Base-by-base conservation (phyloP, 2,113 vertebrate genomes). In the Podarcis raffonei region DNA sequence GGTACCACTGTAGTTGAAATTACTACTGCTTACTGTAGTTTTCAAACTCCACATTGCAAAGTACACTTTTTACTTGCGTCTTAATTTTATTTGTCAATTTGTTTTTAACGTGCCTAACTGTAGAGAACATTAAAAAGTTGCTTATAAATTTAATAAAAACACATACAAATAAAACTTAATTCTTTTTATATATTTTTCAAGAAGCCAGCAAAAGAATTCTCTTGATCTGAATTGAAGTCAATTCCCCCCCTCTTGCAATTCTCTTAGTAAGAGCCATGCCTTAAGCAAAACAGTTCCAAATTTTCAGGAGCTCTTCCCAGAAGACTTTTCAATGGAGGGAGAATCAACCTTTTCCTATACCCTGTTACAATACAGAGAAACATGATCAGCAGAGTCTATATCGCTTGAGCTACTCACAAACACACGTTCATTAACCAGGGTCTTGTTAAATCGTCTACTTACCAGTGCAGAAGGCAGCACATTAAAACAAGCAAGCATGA, bases 81-180 rank as follows among this genome's bases (percentile, higher is more conserved):
- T 1, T 68, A 35, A 48, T 84, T 87, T 83, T 1, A 77, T 79
- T 59, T 3, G 85, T 2, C 37, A 84, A 59, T 57, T 23, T 15
- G 18, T 69, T 81, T 79, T 91, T 85, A 89, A 90, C 90, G 90
- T 27, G 11, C 59, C 85, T 18, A 68, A 85, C 83, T 81, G 77
- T 87, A 92, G 84, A 78, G 2, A 48, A 72, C 5, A 81, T 59
- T 71, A 89, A 85, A 65, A 18, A 71, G 80, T 84, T 42, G 86
- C 85, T 78, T 76, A 74, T 53, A 68, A 23, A 68, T 68, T 68
- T 68, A 68, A 68, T 68, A 6, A 68, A 62, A 62, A 62, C 59
- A 62, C 15, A 62, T 62, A 62, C 59, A 62, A 18, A 62, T 62
- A 62, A 62, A 62, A 53, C 9, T 53, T 53, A 11, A 0, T 53